Base-by-base conservation (phyloP, 2,888 invertebrate genomes). In the Hartigia nigra region DNA sequence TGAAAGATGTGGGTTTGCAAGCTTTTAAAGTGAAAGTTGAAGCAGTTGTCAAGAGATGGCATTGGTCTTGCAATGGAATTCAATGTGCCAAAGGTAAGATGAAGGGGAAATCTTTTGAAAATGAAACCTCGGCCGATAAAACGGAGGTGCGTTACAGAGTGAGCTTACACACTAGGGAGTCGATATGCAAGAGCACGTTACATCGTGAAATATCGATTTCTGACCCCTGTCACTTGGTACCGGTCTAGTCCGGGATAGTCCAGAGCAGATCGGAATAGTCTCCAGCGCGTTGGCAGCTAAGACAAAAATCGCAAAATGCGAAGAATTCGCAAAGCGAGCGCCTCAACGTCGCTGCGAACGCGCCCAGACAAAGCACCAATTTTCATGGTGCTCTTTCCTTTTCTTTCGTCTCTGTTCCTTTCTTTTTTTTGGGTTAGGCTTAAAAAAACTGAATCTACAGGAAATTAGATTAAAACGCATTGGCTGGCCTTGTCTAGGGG, bases 381-480 rank as follows among this genome's bases (percentile, higher is more conserved):
- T 14, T 72, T 72, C 72, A 14, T 32, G 12, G 72, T 12, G 72
- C 72, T 72, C 1, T 23, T 9, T 55, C 23, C 0, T 14, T 39
- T 9, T 39, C 5, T 14, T 39, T 39, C 1, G 14, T 23, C 23
- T 39, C 39, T 23, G 39, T 39, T 39, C 39, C 39, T 55, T 55
- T 23, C 5, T 5, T 14, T 72, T 14, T 72, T 32, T 72, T 72
- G 9, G 31, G 4, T 72, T 31, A 72, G 31, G 72, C 31, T 72
- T 72, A 12, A 85, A 87, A 86, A 87, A 88, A 88, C 83, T 82
- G 79, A 87, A 86, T 82, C 85, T 88, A 86, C 84, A 77, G 79
- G 83, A 86, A 86, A 86, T 79, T 76, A 84, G 82, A 85, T 79
- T 86, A 84, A 84, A 87, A 84, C 76, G 82, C 83, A 82, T 88